Percentiles rank a stretch among this genome's conserved stretches.
Conservation (phyloP, 2,888 invertebrate species). For the Phengaris alcon region DNA sequence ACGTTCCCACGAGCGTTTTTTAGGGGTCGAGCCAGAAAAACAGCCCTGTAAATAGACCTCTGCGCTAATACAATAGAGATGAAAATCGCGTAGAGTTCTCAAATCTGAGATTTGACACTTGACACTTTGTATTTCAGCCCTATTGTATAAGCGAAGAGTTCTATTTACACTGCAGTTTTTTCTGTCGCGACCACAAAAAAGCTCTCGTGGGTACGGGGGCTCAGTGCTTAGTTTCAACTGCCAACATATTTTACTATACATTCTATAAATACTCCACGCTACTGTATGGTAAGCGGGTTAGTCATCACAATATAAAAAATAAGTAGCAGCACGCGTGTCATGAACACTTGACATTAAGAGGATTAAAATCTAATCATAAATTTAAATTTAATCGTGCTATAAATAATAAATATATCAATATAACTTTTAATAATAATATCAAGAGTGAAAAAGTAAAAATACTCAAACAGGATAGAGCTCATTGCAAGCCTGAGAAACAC, state of each 20-base stretch:
- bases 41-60: too few relatives aligned
- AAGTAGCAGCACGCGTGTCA: not conserved
- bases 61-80: too few relatives aligned
- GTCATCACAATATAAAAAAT: slow-evolving; percentile 9
- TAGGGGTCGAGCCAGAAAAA: too few relatives aligned
- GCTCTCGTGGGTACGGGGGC: too few relatives aligned
- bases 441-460: not conserved
- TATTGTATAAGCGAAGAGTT: too few relatives aligned
- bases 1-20: too few relatives aligned
- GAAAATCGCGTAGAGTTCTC: too few relatives aligned
- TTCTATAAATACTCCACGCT: not conserved
- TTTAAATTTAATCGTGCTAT: not conserved
- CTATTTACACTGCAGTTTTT: too few relatives aligned
- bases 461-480: not conserved
- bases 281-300: not conserved
- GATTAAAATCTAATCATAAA: not conserved
- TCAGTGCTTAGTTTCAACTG: not conserved
- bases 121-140: too few relatives aligned
- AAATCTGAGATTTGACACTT: too few relatives aligned
- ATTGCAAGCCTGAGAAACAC: not conserved
- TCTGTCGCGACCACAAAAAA: too few relatives aligned
- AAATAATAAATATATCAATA: not conserved
- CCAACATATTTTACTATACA: not conserved
- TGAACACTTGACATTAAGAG: slow-evolving; percentile 10
- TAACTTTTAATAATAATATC: not conserved